Evolutionary conservation across 1,140 invertebrate genomes (phyloP).

Genomic region (Pachypsylla venusta): DNA sequence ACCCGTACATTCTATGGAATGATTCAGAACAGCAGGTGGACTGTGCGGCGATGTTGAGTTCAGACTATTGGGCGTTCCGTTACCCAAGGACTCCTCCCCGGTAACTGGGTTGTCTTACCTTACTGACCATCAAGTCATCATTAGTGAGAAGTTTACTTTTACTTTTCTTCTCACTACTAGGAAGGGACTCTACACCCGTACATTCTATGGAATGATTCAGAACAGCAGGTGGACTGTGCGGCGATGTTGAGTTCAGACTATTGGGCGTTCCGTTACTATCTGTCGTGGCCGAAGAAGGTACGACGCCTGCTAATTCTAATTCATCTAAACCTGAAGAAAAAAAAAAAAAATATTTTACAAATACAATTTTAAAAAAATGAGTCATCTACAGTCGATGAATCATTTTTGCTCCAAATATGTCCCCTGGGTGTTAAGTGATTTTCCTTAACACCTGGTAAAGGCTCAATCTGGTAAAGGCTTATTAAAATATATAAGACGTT

Average conservation of each 20-base stretch:
- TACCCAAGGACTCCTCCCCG: no score
- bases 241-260: conserved; percentile 55
- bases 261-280: conserved; percentile 68
- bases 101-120: no score
- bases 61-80: conserved; percentile 68
- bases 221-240: conserved; percentile 33
- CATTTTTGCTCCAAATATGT: no score
- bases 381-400: no score
- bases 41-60: conserved; percentile 47
- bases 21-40: conserved; percentile 28
- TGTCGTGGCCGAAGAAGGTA: conserved; percentile 61
- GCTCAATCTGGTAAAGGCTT: no score
- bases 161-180: neutral
- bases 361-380: no score
- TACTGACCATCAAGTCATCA: no score
- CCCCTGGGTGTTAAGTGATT: no score
- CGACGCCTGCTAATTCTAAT: conserved; percentile 62
- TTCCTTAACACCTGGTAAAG: no score
- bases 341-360: no score
- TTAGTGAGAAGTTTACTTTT: no score
- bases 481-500: no score
- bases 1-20: conserved; percentile 24
- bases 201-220: conserved; percentile 31
- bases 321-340: conserved; percentile 51
- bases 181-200: neutral